Base-by-base conservation (phyloP, 2,113 vertebrate species). In the Anas platyrhynchos region DNA sequence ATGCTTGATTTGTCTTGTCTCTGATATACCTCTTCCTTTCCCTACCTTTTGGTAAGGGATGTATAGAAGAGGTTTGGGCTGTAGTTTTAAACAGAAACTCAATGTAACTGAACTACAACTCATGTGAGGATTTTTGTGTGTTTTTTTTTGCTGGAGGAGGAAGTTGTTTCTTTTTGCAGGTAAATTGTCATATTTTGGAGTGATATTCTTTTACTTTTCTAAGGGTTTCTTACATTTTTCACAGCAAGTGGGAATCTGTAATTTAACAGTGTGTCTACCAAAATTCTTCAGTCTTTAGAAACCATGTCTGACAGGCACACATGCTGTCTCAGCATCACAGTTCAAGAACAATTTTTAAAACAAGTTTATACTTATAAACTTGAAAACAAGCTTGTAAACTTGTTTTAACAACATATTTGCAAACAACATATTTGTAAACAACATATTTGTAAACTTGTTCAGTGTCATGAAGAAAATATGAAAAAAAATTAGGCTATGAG, bases 61-160 rank as follows among this genome's bases (percentile, higher is more conserved):
- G 29, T 56, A 56, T 56, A 16, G 13, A 56, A 62, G 15, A 82
- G 8, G 59, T 46, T 50, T 73, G 44, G 22, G 16, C 25, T 69
- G 10, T 34, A 74, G 21, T 93, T 84, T 77, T 61, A 77, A 66
- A 32, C 27, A 6, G 4, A 66, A 89, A 16, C 32, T 58, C 32
- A 78, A 20, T 4, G 27, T 20, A 77, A 59, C 15, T 41, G 4
- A 77, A 43, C 3, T 61, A 15, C 29, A 61, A 65, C 41, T 69
- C 8, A 18, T n/a, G n/a, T 22, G 10, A 36, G 4, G 20, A 13
- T 1, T 8, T 41, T 26, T 27, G 9, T 2, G 0, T n/a, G 15
- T 36, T 78, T 6, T 26, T 26, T 41, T 32, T 48, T 43, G 29
- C 38, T 7, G 1, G 7, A 5, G 13, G n/a, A 52, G 48, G 4